Conservation (phyloP, 64 coral and sea anemone genomes). For the Montipora foliosa region DNA sequence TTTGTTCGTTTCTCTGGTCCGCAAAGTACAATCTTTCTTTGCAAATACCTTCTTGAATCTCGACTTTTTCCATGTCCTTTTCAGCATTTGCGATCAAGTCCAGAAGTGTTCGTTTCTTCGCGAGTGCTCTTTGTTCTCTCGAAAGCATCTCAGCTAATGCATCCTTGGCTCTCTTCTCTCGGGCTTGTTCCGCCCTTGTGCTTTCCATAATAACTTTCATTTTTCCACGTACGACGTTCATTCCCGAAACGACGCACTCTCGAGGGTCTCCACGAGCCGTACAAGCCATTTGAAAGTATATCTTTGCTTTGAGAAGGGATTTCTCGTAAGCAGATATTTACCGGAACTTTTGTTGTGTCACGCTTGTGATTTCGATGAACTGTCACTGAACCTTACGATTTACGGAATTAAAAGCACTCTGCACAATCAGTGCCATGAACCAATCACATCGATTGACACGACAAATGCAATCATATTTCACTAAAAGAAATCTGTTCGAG, state of each 20-base stretch:
- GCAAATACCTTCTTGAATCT: background rate
- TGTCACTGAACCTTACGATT: background rate
- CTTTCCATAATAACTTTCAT: conserved; percentile 9
- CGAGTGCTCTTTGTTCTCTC: background rate
- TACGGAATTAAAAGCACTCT: background rate
- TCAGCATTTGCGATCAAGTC: conserved; percentile 20
- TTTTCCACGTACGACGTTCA: conserved; percentile 14
- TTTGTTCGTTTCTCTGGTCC: conserved; percentile 8
- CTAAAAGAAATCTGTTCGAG: conserved; percentile 9
- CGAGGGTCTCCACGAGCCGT: background rate
- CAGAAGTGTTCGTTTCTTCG: conserved; percentile 31
- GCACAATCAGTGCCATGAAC: background rate
- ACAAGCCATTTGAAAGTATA: conserved; percentile 17
- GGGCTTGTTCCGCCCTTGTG: background rate
- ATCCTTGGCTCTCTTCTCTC: conserved; percentile 36
- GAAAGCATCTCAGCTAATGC: conserved; percentile 3
- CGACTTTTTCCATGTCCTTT: conserved; percentile 22
- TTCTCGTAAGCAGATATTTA: background rate
- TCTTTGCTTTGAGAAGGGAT: background rate
- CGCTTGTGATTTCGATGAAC: background rate
- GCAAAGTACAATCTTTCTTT: conserved; percentile 38
- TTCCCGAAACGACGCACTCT: background rate
- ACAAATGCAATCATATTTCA: background rate
- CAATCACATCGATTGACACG: conserved; percentile 12
- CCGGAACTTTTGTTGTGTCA: background rate